Percentiles rank a stretch among this genome's conserved stretches.
phyloP scores from a whole-genome alignment of 2,888 invertebrate species.

The Caenorhabditis imperialis region DNA sequence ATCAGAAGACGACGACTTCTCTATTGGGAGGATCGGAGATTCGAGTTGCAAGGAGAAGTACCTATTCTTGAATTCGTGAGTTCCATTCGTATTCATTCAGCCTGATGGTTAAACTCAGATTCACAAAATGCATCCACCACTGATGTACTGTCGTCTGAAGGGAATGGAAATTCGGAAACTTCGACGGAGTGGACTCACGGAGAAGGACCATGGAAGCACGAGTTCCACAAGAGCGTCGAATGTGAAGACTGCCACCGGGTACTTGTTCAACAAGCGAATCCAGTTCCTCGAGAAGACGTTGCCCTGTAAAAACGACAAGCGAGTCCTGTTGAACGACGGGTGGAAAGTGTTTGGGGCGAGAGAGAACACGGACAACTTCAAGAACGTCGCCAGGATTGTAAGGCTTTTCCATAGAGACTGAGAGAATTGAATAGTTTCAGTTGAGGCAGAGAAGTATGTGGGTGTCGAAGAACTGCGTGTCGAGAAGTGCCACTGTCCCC shows the following conservation, averaged over 20 bases:
- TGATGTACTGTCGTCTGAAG: constrained; percentile 24
- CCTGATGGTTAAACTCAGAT: constrained; percentile 10
- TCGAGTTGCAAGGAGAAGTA: constrained; percentile 20
- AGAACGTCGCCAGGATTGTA: constrained; percentile 24
- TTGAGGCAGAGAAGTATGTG: constrained; percentile 31
- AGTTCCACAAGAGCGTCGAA: background rate
- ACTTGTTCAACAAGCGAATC: constrained; percentile 21
- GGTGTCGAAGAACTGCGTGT: constrained; percentile 39
- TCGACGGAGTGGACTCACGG: background rate
- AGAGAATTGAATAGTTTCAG: constrained; percentile 5
- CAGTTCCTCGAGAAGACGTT: constrained; percentile 31
- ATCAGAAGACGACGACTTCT: constrained; percentile 10
- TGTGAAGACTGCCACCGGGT: background rate
- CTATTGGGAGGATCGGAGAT: constrained; percentile 10
- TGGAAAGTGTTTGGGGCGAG: constrained; percentile 26
- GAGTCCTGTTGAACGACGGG: constrained; percentile 13
- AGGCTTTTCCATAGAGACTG: background rate
- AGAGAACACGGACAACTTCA: constrained; percentile 13
- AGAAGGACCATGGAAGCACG: too few relatives aligned
- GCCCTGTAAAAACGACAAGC: constrained; percentile 30
- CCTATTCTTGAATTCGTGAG: constrained; percentile 16
- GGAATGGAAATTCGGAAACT: constrained; percentile 35
- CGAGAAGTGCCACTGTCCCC: constrained; percentile 32
- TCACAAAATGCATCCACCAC: constrained; percentile 34
- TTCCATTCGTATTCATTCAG: too few relatives aligned